Base-by-base conservation (phyloP, 2,113 vertebrate genomes). In the Rhinogobius similis region DNA sequence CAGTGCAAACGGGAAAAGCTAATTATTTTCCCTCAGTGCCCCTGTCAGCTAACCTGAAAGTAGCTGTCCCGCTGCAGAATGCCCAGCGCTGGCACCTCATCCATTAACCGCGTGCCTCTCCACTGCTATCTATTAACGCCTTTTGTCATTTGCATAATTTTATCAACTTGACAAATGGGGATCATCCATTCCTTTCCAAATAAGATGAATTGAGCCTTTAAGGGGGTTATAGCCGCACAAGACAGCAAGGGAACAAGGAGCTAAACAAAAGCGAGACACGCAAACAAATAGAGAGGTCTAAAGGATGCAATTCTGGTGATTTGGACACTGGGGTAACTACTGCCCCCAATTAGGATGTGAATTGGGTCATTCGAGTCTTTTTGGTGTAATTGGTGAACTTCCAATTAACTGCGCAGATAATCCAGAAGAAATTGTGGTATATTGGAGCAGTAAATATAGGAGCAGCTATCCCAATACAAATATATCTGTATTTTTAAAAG, bases 141-240 rank as follows among this genome's bases (percentile, higher is more conserved):
- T 86, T 86, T 84, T 93, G 86, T 89, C 86, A 92, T 92, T 90
- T 93, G 89, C 92, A 92, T 93, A 92, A 92, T 93, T 92, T 89
- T 86, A 91, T 90, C 90, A 91, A 84, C 68, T 74, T 92, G 91
- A 92, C 89, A 90, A 91, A 92, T 87, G 85, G 81, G 87, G 81
- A 91, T 85, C 87, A 87, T 89, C 84, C 84, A 75, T 88, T 92
- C 70, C 74, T 78, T 82, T 85, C 82, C 63, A 73, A 88, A 86
- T 63, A 92, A 90, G 91, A 92, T 89, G 79, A 91, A 89, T 90
- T 89, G 80, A 87, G 88, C 83, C 86, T 89, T 92, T 86, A 76
- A 78, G 69, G 41, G 66, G 52, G 71, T n/a, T 63, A 78, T 53
- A 43, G 76, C 71, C 46, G 62, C 67, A 74, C 68, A 65, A 85